Conservation (phyloP, 2,888 invertebrate genomes). For the Ennomos fuscantarius region DNA sequence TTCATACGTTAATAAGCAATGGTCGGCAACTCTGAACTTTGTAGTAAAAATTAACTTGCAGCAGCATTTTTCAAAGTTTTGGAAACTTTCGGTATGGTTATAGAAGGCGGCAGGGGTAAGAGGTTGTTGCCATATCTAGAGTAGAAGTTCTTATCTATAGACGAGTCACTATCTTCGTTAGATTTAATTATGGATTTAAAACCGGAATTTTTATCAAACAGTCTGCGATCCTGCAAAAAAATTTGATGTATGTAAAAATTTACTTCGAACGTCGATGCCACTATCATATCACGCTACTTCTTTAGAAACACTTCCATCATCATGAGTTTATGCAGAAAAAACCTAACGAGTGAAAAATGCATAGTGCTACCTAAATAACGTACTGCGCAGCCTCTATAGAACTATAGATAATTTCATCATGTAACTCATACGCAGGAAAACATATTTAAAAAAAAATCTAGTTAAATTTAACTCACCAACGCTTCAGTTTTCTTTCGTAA, state of each 20-base stretch:
- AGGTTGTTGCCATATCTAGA: slow-evolving; percentile 80
- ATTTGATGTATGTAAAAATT: slow-evolving; percentile 9
- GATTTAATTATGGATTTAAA: slow-evolving; percentile 39
- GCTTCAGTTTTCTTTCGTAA: slow-evolving; percentile 89
- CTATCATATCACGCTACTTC: background rate
- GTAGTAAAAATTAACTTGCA: slow-evolving; percentile 29
- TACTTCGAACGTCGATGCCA: background rate
- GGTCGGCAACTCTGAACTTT: slow-evolving; percentile 14
- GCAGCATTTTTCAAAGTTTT: slow-evolving; percentile 58
- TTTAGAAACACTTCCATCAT: background rate
- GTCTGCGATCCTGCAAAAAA: slow-evolving; percentile 66
- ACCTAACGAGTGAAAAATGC: no score
- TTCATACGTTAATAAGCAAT: slow-evolving; percentile 28
- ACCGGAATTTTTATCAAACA: slow-evolving; percentile 43
- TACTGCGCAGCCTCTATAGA: no score
- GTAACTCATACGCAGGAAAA: no score
- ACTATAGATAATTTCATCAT: no score
- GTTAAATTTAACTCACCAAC: slow-evolving; percentile 74
- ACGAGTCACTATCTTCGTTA: slow-evolving; percentile 61
- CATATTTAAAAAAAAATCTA: background rate
- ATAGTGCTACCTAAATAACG: no score
- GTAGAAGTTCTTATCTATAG: slow-evolving; percentile 77
- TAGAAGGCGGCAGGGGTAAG: slow-evolving; percentile 75
- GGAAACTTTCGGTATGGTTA: slow-evolving; percentile 78
- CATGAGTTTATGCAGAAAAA: no score